Percentiles rank a stretch among this genome's conserved stretches.
These are phyloP conservation scores for Thymelicus sylvestris DNA, from an alignment of 2,888 invertebrate species.

Conservation along the genomic window DNA sequence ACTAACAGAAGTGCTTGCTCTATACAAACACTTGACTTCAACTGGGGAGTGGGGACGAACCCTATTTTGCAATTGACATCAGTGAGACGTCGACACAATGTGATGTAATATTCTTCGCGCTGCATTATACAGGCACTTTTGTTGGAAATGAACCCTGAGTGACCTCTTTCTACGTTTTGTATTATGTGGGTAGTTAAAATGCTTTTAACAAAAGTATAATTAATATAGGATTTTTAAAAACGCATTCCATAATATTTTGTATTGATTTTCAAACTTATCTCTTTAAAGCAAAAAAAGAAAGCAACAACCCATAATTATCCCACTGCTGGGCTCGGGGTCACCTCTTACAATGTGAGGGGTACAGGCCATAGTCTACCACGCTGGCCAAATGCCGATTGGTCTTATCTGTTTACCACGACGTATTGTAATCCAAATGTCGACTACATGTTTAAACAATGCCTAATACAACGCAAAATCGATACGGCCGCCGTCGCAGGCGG, in stretches of 20 bases:
- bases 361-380: too few relatives aligned
- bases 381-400: too few relatives aligned
- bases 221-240: too few relatives aligned
- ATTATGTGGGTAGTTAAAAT: neutral
- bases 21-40: slow-evolving; percentile 30
- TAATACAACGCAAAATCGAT: slow-evolving; percentile 78
- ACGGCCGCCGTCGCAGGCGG: slow-evolving; percentile 66
- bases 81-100: slow-evolving; percentile 29
- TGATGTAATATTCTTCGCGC: slow-evolving; percentile 29
- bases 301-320: too few relatives aligned
- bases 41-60: slow-evolving; percentile 29
- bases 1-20: slow-evolving; percentile 32
- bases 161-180: neutral
- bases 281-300: too few relatives aligned
- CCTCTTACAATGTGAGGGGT: too few relatives aligned
- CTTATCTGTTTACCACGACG: neutral
- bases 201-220: neutral
- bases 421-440: slow-evolving; percentile 48
- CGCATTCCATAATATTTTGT: too few relatives aligned
- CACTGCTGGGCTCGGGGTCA: too few relatives aligned
- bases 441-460: slow-evolving; percentile 65
- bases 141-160: slow-evolving; percentile 7
- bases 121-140: slow-evolving; percentile 24
- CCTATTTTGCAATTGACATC: slow-evolving; percentile 36
- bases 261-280: neutral